A percentile compares a stretch with the other conserved stretches of the same genome.
Conservation (phyloP, 2,797 vertebrate genomes). For the Sebastes trivittatus region DNA sequence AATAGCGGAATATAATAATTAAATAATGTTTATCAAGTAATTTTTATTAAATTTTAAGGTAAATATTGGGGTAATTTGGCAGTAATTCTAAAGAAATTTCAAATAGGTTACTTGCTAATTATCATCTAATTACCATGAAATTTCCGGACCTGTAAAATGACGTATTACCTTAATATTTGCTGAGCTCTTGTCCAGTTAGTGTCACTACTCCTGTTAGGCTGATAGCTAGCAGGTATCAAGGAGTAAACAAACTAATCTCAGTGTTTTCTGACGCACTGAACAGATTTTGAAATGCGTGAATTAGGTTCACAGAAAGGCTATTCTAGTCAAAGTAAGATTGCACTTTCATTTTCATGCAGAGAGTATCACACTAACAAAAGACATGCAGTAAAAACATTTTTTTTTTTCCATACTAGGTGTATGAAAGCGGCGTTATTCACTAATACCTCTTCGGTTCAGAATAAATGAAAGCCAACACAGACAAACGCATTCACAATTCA, state of each 20-base stretch:
- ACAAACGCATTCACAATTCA: constrained; percentile 31
- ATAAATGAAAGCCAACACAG: background rate
- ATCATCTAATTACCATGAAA: no score
- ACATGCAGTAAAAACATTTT: constrained; percentile 24
- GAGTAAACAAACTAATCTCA: background rate
- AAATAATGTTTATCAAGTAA: no score
- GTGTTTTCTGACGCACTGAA: background rate
- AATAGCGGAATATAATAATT: fast-evolving
- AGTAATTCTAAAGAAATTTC: no score
- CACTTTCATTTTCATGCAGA: constrained; percentile 20
- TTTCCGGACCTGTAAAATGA: no score
- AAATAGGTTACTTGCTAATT: no score
- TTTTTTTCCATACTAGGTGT: background rate
- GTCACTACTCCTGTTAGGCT: background rate
- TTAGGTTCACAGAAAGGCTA: background rate
- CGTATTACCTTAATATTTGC: background rate
- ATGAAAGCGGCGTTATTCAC: background rate
- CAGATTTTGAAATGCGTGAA: background rate
- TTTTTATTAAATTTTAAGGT: no score
- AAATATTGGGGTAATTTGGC: no score
- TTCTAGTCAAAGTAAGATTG: background rate
- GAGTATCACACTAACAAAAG: constrained; percentile 19
- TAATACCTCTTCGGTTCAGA: background rate
- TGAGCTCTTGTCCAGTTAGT: background rate
- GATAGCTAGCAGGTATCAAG: background rate